phyloP scores from a whole-genome alignment of 2,888 invertebrate genomes.

The Ditula angustiorana region DNA sequence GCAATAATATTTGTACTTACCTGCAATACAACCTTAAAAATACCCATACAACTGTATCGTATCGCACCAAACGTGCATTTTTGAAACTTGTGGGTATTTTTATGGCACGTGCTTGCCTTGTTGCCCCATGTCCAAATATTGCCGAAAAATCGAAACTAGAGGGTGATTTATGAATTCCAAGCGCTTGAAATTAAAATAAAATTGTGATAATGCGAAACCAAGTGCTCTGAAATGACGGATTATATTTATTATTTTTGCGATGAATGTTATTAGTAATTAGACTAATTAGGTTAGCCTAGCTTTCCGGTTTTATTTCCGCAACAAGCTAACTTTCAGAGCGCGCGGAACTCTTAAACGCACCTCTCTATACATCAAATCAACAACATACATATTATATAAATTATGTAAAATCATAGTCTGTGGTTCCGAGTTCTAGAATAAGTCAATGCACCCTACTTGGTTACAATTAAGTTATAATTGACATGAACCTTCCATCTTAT shows the following conservation, averaged over 20 bases:
- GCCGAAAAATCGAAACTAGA: too few species aligned
- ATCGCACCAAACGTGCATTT: too few species aligned
- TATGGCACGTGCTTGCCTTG: background rate
- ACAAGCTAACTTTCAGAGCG: background rate
- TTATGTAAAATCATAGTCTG: too few species aligned
- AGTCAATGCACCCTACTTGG: background rate
- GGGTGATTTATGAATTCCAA: background rate
- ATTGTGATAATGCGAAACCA: background rate
- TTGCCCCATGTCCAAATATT: background rate
- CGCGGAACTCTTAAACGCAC: background rate
- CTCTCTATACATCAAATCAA: too few species aligned
- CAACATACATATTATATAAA: too few species aligned
- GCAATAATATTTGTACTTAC: background rate
- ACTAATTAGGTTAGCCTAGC: background rate
- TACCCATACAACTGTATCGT: too few species aligned
- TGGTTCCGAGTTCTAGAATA: background rate
- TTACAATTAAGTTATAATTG: background rate
- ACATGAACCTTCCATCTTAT: slow-evolving; percentile 12
- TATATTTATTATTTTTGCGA: background rate
- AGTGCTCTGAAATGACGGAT: background rate
- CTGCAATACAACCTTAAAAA: too few species aligned
- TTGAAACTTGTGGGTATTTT: background rate
- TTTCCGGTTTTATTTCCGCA: background rate
- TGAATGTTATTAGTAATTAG: background rate
- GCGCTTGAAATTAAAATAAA: background rate